Evolutionary conservation across 1,140 invertebrate species (phyloP), one percentile per base, ranked within the genome.

Genomic region (Dendrolimus punctatus): DNA sequence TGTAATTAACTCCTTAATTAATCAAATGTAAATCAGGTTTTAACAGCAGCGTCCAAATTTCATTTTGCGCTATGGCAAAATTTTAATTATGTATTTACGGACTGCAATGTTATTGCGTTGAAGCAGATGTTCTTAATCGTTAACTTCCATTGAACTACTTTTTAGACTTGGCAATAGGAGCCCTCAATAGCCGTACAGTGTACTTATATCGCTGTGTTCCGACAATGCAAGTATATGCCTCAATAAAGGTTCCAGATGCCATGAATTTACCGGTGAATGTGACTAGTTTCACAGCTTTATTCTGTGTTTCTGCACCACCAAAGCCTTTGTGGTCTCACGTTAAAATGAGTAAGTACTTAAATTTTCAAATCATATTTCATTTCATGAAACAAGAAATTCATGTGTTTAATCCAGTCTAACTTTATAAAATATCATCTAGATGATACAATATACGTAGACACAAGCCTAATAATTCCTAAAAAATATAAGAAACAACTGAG

Each of bases 141-240:
- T 23, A 23, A 23, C 23, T n/a, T 23, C 23, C 23, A 23, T 23
- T n/a, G n/a, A n/a, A n/a, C n/a, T n/a, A n/a, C n/a, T n/a, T 87
- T 80, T 53, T 66, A 84, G 90, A 93, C 75, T 68, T 93, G 51
- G 91, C 90, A 1, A 74, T 93, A 5, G 92, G 92, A 6, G 91
- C 92, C 0, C 89, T 89, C 48, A 79, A 88, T 39, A 90, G 89
- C 9, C 87, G 85, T 39, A 81, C 88, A 45, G 86, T 87, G 1
- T 89, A 90, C 53, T 44, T 93, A 6, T 87, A 91, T 38, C 83
- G 85, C 46, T 88, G 89, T 6, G 83, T 89, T 57, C 90, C 90
- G 2, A 89, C 92, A 2, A 75, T 92, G 4, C 87, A 81, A 57
- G 63, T 87, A 3, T 58, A 71, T 39, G 64, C 86, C n/a, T 65